Evolutionary conservation across 2,888 invertebrate genomes (phyloP), one percentile per base, ranked within the genome.

Genomic region (Omphaloscelis lunosa): DNA sequence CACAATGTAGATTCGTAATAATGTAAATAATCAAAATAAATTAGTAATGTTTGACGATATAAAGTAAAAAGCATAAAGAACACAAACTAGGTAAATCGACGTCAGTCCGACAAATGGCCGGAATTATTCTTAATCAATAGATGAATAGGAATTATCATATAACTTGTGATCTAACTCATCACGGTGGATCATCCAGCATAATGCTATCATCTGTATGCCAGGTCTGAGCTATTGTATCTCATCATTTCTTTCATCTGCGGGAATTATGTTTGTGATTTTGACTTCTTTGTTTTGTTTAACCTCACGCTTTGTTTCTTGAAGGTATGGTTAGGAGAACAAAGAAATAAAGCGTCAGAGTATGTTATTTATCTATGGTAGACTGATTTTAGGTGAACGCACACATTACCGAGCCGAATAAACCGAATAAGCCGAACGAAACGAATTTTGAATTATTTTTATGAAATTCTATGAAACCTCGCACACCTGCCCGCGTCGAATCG

Each of bases 181-280:
- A 51, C n/a, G 39, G 6, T 65, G 39, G n/a, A 15, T 27, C 53
- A 53, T 73, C n/a, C 27, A 29, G 67, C 77, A 73, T 67, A 77
- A 73, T 67, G 15, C 45, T 45, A 11, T 53, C 15, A 74, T 67
- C 41, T 73, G 27, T 67, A 67, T 61, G 34, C 66, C n/a, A 27
- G 17, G n/a, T 34, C 11, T 53, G 67, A 67, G 20, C 17, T 41
- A 67, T 76, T 72, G 41, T 67, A 67, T 67, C 76, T 72, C 53
- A 72, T 77, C 0, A 61, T 67, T 67, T 34, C 53, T 53, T 73
- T 67, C 23, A 62, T 67, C 41, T 77, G 9, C 29, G 27, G 3
- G n/a, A 53, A 23, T 27, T 41, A 15, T 41, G 27, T 51, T 51
- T 29, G 15, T 51, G 23, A 23, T 53, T 48, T 48, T 5, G 0